These are phyloP conservation scores for Pollenia labialis DNA, from an alignment of 2,888 invertebrate genomes.

Conservation along the genomic window DNA sequence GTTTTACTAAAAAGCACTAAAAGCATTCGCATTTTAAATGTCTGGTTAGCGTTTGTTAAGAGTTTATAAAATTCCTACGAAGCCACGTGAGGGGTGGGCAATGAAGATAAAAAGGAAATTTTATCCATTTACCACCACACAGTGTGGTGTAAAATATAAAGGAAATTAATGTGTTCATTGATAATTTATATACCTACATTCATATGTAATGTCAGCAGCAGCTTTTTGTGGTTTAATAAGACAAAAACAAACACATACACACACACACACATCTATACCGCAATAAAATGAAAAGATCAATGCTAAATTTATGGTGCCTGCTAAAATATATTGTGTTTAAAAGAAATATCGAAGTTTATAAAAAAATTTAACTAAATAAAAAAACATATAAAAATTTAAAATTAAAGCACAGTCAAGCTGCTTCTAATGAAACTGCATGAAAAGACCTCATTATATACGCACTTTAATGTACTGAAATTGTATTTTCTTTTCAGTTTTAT, in stretches of 20 bases:
- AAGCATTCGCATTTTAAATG: slow-evolving; percentile 58
- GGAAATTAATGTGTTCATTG: slow-evolving; percentile 55
- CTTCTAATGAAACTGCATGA: no score
- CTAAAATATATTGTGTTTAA: no score
- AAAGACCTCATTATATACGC: no score
- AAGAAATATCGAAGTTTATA: no score
- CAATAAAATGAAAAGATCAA: not conserved
- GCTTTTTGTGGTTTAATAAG: slow-evolving; percentile 23
- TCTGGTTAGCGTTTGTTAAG: slow-evolving; percentile 31
- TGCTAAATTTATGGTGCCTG: no score
- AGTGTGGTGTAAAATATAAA: slow-evolving; percentile 24
- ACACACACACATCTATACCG: not conserved
- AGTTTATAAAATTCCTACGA: not conserved
- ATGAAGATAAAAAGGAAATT: not conserved
- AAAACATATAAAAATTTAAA: no score
- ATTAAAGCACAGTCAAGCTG: no score
- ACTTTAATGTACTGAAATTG: no score
- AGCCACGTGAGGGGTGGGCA: not conserved
- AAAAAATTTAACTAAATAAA: no score
- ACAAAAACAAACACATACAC: not conserved
- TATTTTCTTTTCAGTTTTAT: no score
- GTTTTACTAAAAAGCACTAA: slow-evolving; percentile 41
- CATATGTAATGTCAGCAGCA: slow-evolving; percentile 3
- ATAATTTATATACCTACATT: slow-evolving; percentile 12
- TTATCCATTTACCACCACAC: slow-evolving; percentile 1